Base-by-base conservation (phyloP, 2,113 vertebrate genomes). In the Asarcornis scutulata region DNA sequence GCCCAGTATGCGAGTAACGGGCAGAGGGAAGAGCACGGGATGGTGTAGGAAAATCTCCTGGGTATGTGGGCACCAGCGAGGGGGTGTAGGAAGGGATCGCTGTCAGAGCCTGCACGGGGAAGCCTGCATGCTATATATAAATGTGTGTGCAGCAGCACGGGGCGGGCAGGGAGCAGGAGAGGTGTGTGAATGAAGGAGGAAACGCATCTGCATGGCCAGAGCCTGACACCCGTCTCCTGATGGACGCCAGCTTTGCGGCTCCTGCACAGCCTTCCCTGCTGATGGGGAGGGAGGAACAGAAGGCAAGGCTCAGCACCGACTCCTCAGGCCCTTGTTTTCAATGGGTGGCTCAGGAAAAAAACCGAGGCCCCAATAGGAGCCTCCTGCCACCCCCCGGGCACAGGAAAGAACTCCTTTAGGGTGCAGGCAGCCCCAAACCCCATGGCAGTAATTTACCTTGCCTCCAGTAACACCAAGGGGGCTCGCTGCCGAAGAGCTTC, bases 61-160 rank as follows among this genome's bases (percentile, higher is more conserved):
- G 79, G 66, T 52, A n/a, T 14, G 79, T 22, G 86, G 60, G 46
- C 18, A 11, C 81, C 92, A 94, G 83, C 8, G 46, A 89, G 38
- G 7, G 59, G 25, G 0, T 66, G 86, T 34, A 82, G 86, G 92
- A 78, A 34, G 66, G 83, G 91, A 92, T 67, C 66, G 66, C 25
- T 46, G 88, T 63, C 80, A 71, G 17, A 86, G 73, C 8, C 83
- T 12, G 40, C 22, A 31, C 76, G 9, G 48, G 81, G 82, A 86
- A 86, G 66, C 55, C 86, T 53, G 46, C 81, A 4, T 25, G 87
- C 88, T 93, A 91, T 69, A 91, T 86, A 84, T 89, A 95, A 92
- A 87, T 4, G 63, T 38, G 63, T 26, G 52, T 36, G 63, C 63
- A 55, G 80, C 56, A 62, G 34, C 10, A n/a, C 0, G 48, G 71